Evolutionary conservation across 2,797 vertebrate genomes (phyloP).

Genomic region (Neosilurus hyrtlii): DNA sequence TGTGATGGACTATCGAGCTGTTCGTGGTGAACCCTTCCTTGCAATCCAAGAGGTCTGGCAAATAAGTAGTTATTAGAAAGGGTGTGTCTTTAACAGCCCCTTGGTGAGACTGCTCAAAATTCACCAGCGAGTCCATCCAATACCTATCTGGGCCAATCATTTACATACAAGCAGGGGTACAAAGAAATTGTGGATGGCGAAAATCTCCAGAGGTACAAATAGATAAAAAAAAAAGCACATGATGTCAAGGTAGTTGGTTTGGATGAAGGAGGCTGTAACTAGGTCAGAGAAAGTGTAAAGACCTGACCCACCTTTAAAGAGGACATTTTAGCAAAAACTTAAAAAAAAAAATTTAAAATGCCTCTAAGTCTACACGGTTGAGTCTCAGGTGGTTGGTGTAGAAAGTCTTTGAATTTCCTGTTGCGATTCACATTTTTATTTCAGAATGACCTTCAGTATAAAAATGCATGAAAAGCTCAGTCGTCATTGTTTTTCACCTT

Average conservation of each 20-base stretch:
- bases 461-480: conserved; percentile 6
- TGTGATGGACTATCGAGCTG: no score
- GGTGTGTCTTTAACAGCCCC: background rate
- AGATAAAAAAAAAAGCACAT: conserved; percentile 42
- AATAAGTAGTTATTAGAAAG: no score
- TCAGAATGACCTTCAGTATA: conserved; percentile 30
- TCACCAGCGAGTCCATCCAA: conserved; percentile 8
- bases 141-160: conserved; percentile 28
- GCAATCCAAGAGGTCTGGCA: no score
- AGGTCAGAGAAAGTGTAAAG: conserved; percentile 54
- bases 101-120: background rate
- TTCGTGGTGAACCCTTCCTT: no score
- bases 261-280: conserved; percentile 58
- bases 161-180: conserved; percentile 14
- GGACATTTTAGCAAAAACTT: conserved; percentile 29
- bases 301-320: conserved; percentile 54
- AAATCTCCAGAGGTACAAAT: conserved; percentile 36
- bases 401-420: background rate
- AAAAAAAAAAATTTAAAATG: conserved; percentile 5
- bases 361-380: background rate
- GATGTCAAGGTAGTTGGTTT: conserved; percentile 39
- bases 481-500: background rate
- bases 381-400: conserved; percentile 7
- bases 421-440: conserved; percentile 31
- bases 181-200: background rate